Conservation (phyloP, 2,888 invertebrate genomes). For the Tillus elongatus region DNA sequence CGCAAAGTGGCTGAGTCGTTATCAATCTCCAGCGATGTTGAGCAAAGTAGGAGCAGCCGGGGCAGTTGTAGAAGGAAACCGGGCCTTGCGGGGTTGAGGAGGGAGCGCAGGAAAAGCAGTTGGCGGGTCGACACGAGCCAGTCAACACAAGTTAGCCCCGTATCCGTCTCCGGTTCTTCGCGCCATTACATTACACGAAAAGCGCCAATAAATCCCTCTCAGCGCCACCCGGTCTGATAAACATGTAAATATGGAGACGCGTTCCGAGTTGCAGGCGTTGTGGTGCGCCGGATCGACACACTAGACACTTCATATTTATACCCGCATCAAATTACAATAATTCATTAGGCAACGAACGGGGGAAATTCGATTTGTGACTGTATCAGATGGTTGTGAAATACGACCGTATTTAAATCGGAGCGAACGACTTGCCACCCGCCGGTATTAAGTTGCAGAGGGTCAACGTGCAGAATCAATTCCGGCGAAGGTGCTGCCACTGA, state of each 20-base stretch:
- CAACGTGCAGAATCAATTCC: constrained; percentile 34
- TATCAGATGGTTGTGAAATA: constrained; percentile 31
- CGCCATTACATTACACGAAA: constrained; percentile 35
- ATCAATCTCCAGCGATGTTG: no score
- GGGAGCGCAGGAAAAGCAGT: no score
- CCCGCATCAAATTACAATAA: constrained; percentile 37
- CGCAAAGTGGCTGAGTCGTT: no score
- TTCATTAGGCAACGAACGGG: constrained; percentile 32
- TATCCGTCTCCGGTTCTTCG: constrained; percentile 37
- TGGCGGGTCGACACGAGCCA: no score
- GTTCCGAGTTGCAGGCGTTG: constrained; percentile 13
- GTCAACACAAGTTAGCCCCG: constrained; percentile 32
- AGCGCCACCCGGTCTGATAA: constrained; percentile 36
- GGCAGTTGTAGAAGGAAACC: no score
- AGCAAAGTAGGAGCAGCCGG: no score
- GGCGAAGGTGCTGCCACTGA: constrained; percentile 23
- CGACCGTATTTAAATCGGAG: constrained; percentile 15
- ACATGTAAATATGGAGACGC: constrained; percentile 34
- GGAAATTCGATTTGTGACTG: constrained; percentile 32
- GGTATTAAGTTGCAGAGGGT: constrained; percentile 30
- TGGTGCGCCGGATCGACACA: constrained; percentile 6
- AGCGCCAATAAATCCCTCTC: constrained; percentile 34
- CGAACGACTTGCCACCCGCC: background rate
- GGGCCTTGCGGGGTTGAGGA: no score
- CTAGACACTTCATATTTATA: constrained; percentile 27